Percentiles rank a stretch among this genome's conserved stretches.
These are phyloP conservation scores for Poeciliopsis paucimaculata DNA, from an alignment of 2,797 vertebrate species.

Conservation along the genomic window DNA sequence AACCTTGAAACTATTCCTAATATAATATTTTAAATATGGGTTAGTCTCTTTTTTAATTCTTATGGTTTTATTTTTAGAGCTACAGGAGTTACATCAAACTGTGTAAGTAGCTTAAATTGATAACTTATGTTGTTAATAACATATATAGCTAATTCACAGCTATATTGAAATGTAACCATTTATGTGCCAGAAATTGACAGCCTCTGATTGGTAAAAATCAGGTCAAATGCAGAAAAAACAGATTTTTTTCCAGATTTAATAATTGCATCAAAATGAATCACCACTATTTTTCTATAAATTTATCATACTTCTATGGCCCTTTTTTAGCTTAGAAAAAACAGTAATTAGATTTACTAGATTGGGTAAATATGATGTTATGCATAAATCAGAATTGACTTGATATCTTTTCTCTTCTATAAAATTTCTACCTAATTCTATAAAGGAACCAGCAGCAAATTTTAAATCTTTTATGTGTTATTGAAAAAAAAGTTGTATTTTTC, in stretches of 20 bases:
- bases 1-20: not conserved
- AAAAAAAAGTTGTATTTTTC: not conserved
- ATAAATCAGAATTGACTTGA: not conserved
- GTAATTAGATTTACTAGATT: not conserved
- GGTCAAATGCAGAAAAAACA: not conserved
- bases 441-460: not conserved
- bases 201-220: not conserved
- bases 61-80: not conserved
- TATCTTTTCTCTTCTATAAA: not conserved
- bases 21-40: not conserved
- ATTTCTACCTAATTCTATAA: not conserved
- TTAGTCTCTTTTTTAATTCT: not conserved
- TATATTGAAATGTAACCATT: not conserved
- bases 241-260: not conserved
- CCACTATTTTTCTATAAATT: not conserved
- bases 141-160: not conserved
- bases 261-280: not conserved
- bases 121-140: not conserved
- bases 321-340: not conserved
- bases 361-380: not conserved
- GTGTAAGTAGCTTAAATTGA: not conserved
- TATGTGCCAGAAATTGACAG: not conserved
- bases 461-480: not conserved
- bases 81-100: not conserved
- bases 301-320: no score